phyloP scores from a whole-genome alignment of 2,888 invertebrate genomes.

The Apamea monoglypha region DNA sequence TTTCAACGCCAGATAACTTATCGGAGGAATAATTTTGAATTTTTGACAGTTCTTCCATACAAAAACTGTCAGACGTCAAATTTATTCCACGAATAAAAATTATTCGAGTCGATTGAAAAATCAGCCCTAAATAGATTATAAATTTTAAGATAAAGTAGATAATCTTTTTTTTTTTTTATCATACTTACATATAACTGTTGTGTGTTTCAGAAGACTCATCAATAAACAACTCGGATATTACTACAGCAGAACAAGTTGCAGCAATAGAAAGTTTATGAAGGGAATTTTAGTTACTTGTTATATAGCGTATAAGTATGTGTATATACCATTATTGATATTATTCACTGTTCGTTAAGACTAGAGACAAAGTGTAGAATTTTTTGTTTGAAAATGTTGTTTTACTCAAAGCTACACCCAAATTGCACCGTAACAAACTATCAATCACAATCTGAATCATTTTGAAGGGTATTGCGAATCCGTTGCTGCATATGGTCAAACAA shows the following conservation, averaged over 20 bases:
- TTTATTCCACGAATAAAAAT: too few relatives aligned
- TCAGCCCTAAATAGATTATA: not conserved
- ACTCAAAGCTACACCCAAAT: not conserved
- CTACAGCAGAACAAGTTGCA: constrained; percentile 60
- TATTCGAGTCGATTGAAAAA: too few relatives aligned
- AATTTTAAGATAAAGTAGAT: not conserved
- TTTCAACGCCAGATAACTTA: too few relatives aligned
- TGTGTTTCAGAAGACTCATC: constrained; percentile 73
- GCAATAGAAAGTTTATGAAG: constrained; percentile 64
- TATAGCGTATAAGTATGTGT: not conserved
- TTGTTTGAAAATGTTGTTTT: not conserved
- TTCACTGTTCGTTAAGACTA: not conserved
- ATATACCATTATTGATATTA: constrained; percentile 23
- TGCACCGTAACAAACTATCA: not conserved
- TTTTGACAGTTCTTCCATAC: too few relatives aligned
- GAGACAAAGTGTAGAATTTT: not conserved
- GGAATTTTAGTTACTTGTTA: constrained; percentile 16
- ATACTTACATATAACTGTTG: not conserved
- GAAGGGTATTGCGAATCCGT: too few relatives aligned
- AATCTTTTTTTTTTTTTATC: not conserved
- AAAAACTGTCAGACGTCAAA: too few relatives aligned
- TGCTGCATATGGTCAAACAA: too few relatives aligned
- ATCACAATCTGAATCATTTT: too few relatives aligned
- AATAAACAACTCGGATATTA: constrained; percentile 66
- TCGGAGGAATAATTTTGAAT: too few relatives aligned